Evolutionary conservation across 1,140 invertebrate genomes (phyloP), one percentile per base, ranked within the genome.

Genomic region (Babylonia areolata): DNA sequence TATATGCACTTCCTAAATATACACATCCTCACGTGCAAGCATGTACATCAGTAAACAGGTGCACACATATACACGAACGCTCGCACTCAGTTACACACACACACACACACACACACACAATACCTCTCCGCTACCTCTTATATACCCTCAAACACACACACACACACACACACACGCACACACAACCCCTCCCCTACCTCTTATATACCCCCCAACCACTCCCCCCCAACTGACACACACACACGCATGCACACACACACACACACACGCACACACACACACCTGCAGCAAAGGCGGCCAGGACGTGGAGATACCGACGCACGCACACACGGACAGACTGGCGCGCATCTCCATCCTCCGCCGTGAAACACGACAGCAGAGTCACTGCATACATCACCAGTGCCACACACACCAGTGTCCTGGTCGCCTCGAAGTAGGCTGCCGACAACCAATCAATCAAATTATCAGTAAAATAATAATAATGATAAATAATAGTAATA

Each of bases 41-140:
- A 42, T 37, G 39, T 23, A 28, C 12, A 20, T 39, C 40, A 37
- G 42, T 11, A 42, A 37, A 78, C 77, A 78, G 37, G 42, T 39
- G 42, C 77, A 42, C 77, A 42, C 77, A 42, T 39, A 42, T 39
- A 78, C 77, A 78, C 77, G 42, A 37, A 42, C 77, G 23, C 77
- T 42, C 77, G 23, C 77, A 78, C 77, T 42, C 77, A 78, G 37
- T 42, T 17, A 42, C 77, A 78, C 37, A 78, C 77, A 78, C 77
- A 78, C 77, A 42, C 77, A 42, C 77, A 78, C 77, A 42, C 77
- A 20, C 39, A 42, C 77, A 3, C 77, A 78, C 77, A n/a, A n/a
- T n/a, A n/a, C n/a, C n/a, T n/a, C n/a, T n/a, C n/a, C n/a, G n/a
- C n/a, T n/a, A n/a, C n/a, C n/a, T n/a, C n/a, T n/a, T n/a, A n/a